A percentile compares a stretch with the other conserved stretches of the same genome.
phyloP scores from a whole-genome alignment of 2,797 vertebrate genomes.

The Limosa lapponica region DNA sequence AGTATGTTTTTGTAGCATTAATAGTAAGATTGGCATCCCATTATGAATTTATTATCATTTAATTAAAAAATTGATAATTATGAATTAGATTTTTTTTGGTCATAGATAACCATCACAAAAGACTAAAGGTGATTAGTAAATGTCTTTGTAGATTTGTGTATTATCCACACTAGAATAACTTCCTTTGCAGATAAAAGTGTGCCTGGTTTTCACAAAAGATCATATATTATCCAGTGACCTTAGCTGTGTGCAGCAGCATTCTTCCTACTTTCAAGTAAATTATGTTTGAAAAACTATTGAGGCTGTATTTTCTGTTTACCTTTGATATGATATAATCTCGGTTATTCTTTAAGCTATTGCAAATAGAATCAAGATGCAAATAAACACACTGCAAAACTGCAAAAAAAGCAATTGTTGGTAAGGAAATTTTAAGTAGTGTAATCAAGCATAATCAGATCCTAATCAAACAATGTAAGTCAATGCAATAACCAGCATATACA shows the following conservation, averaged over 20 bases:
- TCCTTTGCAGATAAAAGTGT: neutral
- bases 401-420: neutral
- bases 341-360: neutral
- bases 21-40: neutral
- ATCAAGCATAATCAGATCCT: conserved; percentile 17
- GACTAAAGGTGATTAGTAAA: conserved; percentile 6
- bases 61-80: neutral
- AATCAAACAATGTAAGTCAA: neutral
- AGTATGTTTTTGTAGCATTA: neutral
- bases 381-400: neutral
- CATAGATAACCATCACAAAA: neutral
- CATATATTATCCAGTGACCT: conserved; percentile 17
- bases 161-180: neutral
- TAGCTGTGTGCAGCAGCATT: neutral
- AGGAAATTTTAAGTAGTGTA: neutral
- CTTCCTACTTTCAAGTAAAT: neutral
- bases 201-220: neutral
- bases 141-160: neutral
- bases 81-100: neutral
- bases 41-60: neutral
- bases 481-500: neutral
- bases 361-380: neutral
- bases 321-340: neutral
- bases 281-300: neutral
- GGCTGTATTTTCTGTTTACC: neutral